Conservation (phyloP, 2,888 invertebrate species). For the Eilema griseolum region DNA sequence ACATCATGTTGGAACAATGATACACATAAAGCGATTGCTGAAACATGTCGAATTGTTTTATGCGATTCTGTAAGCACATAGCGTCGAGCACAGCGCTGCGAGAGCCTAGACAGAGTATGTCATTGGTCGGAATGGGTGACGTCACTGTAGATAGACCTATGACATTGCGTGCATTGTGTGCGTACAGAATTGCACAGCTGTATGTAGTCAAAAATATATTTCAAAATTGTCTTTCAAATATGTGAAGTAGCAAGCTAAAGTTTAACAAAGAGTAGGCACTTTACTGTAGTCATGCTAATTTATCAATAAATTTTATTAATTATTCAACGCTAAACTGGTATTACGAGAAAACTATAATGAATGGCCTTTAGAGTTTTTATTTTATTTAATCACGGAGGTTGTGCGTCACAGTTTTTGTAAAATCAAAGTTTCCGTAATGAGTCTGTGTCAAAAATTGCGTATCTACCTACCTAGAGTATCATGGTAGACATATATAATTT, state of each 20-base stretch:
- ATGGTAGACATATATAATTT: not conserved
- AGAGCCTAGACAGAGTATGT: too few relatives aligned
- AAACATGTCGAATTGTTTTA: constrained; percentile 66
- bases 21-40: constrained; percentile 59
- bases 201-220: too few relatives aligned
- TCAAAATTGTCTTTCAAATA: too few relatives aligned
- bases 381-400: not conserved
- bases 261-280: not conserved
- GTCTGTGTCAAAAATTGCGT: not conserved
- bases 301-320: not conserved
- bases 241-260: too few relatives aligned
- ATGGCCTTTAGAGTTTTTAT: not conserved
- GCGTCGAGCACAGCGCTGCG: too few relatives aligned
- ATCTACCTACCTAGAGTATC: not conserved
- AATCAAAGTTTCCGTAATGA: not conserved
- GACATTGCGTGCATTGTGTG: too few relatives aligned
- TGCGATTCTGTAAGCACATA: too few relatives aligned
- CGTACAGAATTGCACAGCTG: too few relatives aligned
- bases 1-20: constrained; percentile 73
- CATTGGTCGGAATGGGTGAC: too few relatives aligned
- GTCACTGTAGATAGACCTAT: too few relatives aligned
- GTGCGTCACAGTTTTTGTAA: not conserved
- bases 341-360: not conserved
- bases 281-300: not conserved
- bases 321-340: not conserved